phyloP scores from a whole-genome alignment of 2,113 vertebrate genomes.

The Rissa tridactyla region DNA sequence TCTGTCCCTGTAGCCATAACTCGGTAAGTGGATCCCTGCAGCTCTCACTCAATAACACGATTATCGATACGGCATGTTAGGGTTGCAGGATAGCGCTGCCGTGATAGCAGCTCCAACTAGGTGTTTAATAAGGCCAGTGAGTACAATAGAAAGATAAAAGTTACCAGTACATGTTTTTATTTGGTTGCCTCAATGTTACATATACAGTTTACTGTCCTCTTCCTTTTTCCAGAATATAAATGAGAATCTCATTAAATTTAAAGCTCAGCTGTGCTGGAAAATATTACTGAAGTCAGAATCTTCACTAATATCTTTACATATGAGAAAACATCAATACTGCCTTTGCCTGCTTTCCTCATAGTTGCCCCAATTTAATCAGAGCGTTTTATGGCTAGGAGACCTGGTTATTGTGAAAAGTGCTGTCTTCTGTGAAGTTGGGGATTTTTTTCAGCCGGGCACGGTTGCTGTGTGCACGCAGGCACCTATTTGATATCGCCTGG shows the following conservation, averaged over 20 bases:
- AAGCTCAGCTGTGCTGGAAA: conserved; percentile 39
- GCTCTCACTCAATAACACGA: not conserved
- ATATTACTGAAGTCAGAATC: conserved; percentile 51
- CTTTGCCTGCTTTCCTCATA: conserved; percentile 21
- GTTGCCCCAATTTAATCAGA: conserved; percentile 52
- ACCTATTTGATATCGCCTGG: not conserved
- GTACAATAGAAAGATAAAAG: not conserved
- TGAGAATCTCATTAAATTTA: conserved; percentile 67
- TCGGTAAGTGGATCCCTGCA: not conserved
- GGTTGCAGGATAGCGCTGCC: not conserved
- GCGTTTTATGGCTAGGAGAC: not conserved
- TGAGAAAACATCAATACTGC: not conserved
- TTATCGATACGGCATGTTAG: not conserved
- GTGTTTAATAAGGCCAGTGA: not conserved
- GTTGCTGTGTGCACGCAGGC: not conserved
- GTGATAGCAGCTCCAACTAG: not conserved
- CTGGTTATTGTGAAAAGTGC: not conserved
- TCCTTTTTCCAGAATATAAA: conserved; percentile 27
- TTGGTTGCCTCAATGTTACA: not conserved
- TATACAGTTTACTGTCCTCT: not conserved
- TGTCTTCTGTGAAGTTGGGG: not conserved
- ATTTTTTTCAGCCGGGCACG: not conserved
- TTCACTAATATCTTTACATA: conserved; percentile 48
- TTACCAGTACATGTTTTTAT: not conserved
- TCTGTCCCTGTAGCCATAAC: not conserved